These are phyloP conservation scores for Pachyuromys duprasi DNA, from an alignment of 2,797 vertebrate species.

Conservation along the genomic window DNA sequence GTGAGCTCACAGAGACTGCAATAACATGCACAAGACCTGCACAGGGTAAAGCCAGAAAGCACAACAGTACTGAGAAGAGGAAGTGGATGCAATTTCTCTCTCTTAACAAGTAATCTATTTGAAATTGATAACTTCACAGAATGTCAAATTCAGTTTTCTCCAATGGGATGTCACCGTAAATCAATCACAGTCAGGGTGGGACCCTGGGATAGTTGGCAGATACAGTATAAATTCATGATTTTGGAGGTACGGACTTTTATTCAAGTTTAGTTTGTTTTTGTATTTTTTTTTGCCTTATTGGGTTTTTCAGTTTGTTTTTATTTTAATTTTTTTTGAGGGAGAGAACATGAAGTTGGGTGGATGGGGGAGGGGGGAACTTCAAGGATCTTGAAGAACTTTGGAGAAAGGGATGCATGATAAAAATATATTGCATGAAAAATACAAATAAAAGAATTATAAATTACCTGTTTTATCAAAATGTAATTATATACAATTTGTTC, in stretches of 20 bases:
- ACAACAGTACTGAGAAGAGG: background rate
- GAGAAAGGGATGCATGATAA: background rate
- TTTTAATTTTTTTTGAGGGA: background rate
- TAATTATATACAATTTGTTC: background rate
- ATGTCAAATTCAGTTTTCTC: background rate
- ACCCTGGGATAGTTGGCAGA: background rate
- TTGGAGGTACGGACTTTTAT: background rate
- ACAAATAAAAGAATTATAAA: background rate
- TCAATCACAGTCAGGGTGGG: background rate
- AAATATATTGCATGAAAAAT: background rate
- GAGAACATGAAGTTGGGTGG: too few species aligned
- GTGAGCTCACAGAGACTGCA: background rate
- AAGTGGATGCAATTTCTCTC: background rate
- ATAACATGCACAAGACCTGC: background rate
- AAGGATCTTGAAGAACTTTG: too few species aligned
- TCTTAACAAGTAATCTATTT: background rate
- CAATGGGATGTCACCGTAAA: background rate
- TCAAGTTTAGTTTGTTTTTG: background rate
- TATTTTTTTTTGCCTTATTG: too few species aligned
- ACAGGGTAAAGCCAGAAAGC: background rate
- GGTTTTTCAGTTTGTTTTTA: background rate
- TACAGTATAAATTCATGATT: background rate
- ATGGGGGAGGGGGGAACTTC: accelerated
- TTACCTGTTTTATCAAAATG: background rate
- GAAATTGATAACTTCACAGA: background rate